A percentile compares a stretch with the other conserved stretches of the same genome.
phyloP scores from a whole-genome alignment of 2,888 invertebrate species.

The Agrilus biguttatus region DNA sequence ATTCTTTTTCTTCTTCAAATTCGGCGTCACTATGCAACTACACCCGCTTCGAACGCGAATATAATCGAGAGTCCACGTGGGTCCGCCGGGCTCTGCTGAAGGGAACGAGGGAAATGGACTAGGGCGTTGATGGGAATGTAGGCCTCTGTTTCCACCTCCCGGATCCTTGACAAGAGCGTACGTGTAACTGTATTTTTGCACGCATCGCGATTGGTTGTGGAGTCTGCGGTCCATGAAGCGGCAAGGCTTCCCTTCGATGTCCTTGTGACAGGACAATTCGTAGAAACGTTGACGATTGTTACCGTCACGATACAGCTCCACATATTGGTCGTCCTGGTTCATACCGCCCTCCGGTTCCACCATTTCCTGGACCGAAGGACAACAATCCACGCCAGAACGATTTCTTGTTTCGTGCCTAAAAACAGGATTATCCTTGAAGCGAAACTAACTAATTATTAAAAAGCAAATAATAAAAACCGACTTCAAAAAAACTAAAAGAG shows the following conservation, averaged over 20 bases:
- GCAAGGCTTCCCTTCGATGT: conserved; percentile 59
- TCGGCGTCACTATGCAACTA: conserved; percentile 60
- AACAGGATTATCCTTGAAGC: conserved; percentile 26
- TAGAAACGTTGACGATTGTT: conserved; percentile 57
- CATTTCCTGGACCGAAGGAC: conserved; percentile 65
- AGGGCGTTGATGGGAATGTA: conserved; percentile 18
- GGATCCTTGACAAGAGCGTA: conserved; percentile 67
- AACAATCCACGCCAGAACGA: conserved; percentile 54
- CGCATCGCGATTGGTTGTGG: conserved; percentile 53
- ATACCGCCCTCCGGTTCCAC: conserved; percentile 64
- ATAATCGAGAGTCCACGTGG: conserved; percentile 66
- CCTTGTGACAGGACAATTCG: conserved; percentile 62
- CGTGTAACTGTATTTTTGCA: conserved; percentile 69
- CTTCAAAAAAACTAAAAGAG: too few relatives aligned
- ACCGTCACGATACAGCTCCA: conserved; percentile 60
- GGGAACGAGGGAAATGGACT: conserved; percentile 34
- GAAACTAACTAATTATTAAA: too few relatives aligned
- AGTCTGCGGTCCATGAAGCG: conserved; percentile 52
- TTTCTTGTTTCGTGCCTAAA: conserved; percentile 19
- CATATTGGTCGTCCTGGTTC: conserved; percentile 54
- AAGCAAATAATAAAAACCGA: too few relatives aligned
- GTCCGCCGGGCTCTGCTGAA: conserved; percentile 30
- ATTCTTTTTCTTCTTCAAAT: conserved; percentile 34
- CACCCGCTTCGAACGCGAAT: conserved; percentile 73
- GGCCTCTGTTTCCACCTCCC: conserved; percentile 28